phyloP scores from a whole-genome alignment of 2,888 invertebrate genomes.

The Sminthurinus aureus region DNA sequence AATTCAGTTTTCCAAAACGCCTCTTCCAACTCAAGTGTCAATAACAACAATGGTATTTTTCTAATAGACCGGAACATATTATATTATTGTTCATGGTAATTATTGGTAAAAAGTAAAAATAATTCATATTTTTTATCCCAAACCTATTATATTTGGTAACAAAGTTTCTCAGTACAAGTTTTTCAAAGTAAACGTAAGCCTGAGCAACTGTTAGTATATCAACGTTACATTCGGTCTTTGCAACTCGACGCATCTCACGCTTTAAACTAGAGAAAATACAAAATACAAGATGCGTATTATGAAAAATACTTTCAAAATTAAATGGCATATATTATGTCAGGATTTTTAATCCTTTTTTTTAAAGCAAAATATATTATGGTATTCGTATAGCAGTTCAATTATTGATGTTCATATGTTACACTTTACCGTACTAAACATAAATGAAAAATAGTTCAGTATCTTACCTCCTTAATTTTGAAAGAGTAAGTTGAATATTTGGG shows the following conservation, averaged over 20 bases:
- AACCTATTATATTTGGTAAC: constrained; percentile 87
- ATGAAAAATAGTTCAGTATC: constrained; percentile 16
- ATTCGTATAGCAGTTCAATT: neutral
- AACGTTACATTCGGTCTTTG: constrained; percentile 78
- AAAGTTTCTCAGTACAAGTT: constrained; percentile 86
- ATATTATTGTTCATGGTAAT: neutral
- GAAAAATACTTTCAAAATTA: neutral
- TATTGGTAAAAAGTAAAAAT: too few species aligned
- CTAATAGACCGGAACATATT: neutral
- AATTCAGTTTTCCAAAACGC: neutral
- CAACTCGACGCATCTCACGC: constrained; percentile 92
- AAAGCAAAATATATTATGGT: too few species aligned
- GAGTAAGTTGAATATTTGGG: constrained; percentile 90
- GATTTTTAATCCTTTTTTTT: too few species aligned
- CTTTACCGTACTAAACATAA: neutral
- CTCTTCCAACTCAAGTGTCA: neutral
- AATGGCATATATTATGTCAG: too few species aligned
- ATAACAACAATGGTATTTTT: neutral
- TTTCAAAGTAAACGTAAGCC: constrained; percentile 98
- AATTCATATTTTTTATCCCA: too few species aligned
- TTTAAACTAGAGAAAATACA: constrained; percentile 75
- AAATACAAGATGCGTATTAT: constrained; percentile 2
- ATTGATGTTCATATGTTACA: constrained; percentile 5
- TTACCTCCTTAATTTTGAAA: constrained; percentile 95
- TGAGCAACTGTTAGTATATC: constrained; percentile 94